Evolutionary conservation across 2,888 invertebrate genomes (phyloP).

Genomic region (Luperina testacea): DNA sequence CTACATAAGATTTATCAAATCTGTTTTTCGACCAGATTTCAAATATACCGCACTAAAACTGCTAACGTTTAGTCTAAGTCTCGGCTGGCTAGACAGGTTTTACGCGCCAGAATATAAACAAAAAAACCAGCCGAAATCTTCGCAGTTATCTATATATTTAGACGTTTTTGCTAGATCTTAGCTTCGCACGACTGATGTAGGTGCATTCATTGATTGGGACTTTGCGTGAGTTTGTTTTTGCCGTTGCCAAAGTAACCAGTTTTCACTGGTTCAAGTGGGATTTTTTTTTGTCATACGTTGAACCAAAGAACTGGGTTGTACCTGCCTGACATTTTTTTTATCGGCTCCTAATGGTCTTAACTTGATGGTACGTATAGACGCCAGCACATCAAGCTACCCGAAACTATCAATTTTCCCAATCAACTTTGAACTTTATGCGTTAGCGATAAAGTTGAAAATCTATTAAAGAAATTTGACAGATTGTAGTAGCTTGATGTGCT

Average conservation of each 20-base stretch:
- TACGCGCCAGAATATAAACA: conserved; percentile 76
- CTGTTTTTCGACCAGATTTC: conserved; percentile 54
- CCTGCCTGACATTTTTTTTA: too few species aligned
- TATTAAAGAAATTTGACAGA: too few species aligned
- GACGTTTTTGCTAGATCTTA: conserved; percentile 71
- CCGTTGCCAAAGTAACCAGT: neutral
- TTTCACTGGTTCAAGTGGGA: neutral
- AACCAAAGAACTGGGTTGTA: too few species aligned
- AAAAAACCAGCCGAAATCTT: conserved; percentile 74
- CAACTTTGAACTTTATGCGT: too few species aligned
- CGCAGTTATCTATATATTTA: conserved; percentile 67
- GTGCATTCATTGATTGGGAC: conserved; percentile 53
- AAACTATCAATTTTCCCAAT: too few species aligned
- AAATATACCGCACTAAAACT: conserved; percentile 67
- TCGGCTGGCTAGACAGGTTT: conserved; percentile 78
- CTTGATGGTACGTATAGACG: too few species aligned
- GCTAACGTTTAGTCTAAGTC: conserved; percentile 66
- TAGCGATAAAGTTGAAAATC: too few species aligned
- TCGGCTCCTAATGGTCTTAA: too few species aligned
- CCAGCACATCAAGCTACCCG: too few species aligned
- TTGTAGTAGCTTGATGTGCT: too few species aligned
- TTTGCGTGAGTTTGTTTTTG: conserved; percentile 4
- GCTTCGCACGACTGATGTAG: conserved; percentile 52
- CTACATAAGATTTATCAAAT: conserved; percentile 17
- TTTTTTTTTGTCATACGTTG: neutral